Conservation (phyloP, 2,888 invertebrate genomes). For the Nomada hirtipes region DNA sequence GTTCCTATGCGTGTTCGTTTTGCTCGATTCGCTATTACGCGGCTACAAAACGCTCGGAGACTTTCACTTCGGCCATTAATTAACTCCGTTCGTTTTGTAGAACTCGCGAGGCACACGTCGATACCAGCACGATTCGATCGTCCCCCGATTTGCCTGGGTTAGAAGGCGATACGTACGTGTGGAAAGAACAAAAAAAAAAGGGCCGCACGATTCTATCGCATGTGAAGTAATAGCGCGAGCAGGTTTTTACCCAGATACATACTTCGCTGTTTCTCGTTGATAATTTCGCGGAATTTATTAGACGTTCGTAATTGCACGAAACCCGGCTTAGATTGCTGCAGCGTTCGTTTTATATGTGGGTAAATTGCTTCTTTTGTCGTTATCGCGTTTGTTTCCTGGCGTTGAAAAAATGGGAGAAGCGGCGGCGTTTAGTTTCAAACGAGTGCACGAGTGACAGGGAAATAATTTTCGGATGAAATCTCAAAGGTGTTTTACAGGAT, state of each 20-base stretch:
- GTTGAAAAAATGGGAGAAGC: neutral
- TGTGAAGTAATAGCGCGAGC: neutral
- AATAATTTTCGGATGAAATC: no score
- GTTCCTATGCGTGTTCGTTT: conserved; percentile 51
- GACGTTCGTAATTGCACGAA: conserved; percentile 3
- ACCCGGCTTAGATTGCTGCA: neutral
- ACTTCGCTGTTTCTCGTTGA: conserved; percentile 7
- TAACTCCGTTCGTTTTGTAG: conserved; percentile 26
- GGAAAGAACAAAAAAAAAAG: neutral
- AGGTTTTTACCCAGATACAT: conserved; percentile 4
- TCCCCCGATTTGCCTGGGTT: neutral
- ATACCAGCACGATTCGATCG: conserved; percentile 17
- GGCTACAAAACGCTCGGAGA: conserved; percentile 13
- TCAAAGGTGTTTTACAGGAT: no score
- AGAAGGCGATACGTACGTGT: neutral
- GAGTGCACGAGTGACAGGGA: no score
- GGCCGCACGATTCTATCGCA: neutral
- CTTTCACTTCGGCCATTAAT: conserved; percentile 47
- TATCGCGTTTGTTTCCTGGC: neutral
- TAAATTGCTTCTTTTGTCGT: neutral
- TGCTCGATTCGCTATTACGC: conserved; percentile 34
- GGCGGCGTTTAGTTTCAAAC: no score
- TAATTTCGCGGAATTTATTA: conserved; percentile 5
- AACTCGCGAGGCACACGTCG: neutral
- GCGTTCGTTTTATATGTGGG: neutral